A percentile compares a stretch with the other conserved stretches of the same genome.
phyloP scores from a whole-genome alignment of 2,797 vertebrate species.

The Bradypus variegatus region DNA sequence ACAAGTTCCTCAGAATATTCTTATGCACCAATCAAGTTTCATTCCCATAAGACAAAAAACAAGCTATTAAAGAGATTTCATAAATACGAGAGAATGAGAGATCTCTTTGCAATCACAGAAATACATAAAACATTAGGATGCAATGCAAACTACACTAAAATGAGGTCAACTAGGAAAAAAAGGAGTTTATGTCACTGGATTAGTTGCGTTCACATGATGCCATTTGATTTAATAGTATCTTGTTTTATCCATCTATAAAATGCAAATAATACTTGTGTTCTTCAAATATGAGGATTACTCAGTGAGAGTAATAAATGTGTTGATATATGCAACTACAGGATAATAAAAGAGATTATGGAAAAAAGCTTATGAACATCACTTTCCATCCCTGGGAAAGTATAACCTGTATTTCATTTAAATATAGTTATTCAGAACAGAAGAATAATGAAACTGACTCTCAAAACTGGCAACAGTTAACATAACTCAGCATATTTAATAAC shows the following conservation, averaged over 20 bases:
- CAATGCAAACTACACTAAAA: background rate
- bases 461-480: slow-evolving; percentile 56
- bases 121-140: background rate
- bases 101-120: background rate
- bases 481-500: slow-evolving; percentile 66
- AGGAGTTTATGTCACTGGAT: background rate
- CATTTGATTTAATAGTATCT: background rate
- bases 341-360: slow-evolving; percentile 26
- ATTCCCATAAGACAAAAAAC: background rate
- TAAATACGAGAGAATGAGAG: background rate
- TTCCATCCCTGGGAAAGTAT: slow-evolving; percentile 26
- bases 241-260: slow-evolving; percentile 17
- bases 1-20: background rate
- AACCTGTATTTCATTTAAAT: slow-evolving; percentile 43
- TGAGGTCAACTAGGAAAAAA: background rate
- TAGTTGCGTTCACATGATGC: background rate
- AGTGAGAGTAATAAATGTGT: slow-evolving; percentile 1
- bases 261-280: background rate
- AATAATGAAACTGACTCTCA: slow-evolving; percentile 38
- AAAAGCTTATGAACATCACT: slow-evolving; percentile 25
- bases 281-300: slow-evolving; percentile 16
- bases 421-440: slow-evolving; percentile 36
- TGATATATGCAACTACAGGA: background rate
- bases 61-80: background rate
- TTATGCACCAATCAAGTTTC: background rate